Evolutionary conservation across 2,113 vertebrate species (phyloP).

Genomic region (Ctenomys sociabilis): DNA sequence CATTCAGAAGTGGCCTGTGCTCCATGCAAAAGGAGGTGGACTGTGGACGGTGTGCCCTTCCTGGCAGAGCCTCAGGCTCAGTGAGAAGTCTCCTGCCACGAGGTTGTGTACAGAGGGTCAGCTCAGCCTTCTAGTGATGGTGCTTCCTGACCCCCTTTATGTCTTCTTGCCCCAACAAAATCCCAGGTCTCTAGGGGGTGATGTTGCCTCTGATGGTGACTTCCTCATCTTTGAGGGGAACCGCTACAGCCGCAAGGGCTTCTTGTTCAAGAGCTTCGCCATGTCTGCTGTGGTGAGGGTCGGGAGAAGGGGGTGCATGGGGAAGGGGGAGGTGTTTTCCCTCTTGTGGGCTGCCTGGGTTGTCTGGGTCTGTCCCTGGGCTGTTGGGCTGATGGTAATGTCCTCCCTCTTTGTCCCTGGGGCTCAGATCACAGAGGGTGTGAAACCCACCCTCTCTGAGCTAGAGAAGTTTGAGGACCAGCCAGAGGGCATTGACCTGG

Average conservation of each 20-base stretch:
- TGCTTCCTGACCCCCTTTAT: background rate
- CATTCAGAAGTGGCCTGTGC: background rate
- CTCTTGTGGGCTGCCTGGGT: background rate
- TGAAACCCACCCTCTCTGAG: constrained; percentile 96
- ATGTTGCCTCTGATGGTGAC: constrained; percentile 96
- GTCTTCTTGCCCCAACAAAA: background rate
- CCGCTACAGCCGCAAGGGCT: constrained; percentile 97
- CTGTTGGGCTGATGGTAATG: background rate
- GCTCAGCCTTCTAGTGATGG: background rate
- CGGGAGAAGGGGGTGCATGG: fast-evolving
- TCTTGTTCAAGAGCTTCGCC: constrained; percentile 98
- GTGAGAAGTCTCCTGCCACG: background rate
- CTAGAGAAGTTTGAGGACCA: constrained; percentile 98
- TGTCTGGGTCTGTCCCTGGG: background rate
- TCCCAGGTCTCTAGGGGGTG: constrained; percentile 94
- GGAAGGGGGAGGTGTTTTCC: background rate
- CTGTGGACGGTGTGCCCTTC: background rate
- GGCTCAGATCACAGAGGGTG: constrained; percentile 94
- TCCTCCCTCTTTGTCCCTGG: background rate
- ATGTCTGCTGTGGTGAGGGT: constrained; percentile 96
- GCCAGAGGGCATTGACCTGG: constrained; percentile 96
- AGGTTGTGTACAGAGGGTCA: background rate
- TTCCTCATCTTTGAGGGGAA: constrained; percentile 99
- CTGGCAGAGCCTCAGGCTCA: fast-evolving
- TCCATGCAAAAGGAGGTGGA: no score